Evolutionary conservation across 2,797 vertebrate genomes (phyloP).

Genomic region (Rhyacichthys aspro): DNA sequence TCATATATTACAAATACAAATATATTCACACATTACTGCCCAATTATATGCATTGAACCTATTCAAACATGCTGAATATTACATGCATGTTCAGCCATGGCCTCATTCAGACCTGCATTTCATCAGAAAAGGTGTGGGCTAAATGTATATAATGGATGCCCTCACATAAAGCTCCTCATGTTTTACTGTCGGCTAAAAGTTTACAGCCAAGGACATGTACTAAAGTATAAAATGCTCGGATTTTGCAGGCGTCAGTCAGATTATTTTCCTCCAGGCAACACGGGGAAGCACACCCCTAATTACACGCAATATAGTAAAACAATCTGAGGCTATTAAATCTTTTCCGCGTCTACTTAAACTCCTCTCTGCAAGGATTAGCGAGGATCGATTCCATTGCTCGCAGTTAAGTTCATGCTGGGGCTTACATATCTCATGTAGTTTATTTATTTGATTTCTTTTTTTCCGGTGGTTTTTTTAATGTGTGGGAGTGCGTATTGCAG

Average conservation of each 20-base stretch:
- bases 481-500: conserved; percentile 6
- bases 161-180: neutral
- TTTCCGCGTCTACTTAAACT: conserved; percentile 4
- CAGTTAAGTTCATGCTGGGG: conserved; percentile 5
- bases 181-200: conserved; percentile 1
- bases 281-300: conserved; percentile 17
- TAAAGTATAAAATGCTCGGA: neutral
- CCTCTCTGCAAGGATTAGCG: conserved; percentile 11
- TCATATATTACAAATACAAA: too few relatives aligned
- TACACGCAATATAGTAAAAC: conserved; percentile 24
- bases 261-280: neutral
- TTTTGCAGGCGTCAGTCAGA: neutral
- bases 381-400: conserved; percentile 2
- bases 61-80: neutral
- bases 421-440: neutral
- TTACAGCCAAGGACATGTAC: too few relatives aligned
- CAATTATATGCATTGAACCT: neutral
- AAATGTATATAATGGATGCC: conserved; percentile 21
- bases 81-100: neutral
- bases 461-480: neutral
- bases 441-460: neutral
- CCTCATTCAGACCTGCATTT: neutral
- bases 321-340: conserved; percentile 23
- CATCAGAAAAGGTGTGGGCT: conserved; percentile 4
- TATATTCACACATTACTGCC: neutral